Evolutionary conservation across 2,113 vertebrate genomes (phyloP), one percentile per base, ranked within the genome.

Genomic region (Cephalopholis sonnerati): DNA sequence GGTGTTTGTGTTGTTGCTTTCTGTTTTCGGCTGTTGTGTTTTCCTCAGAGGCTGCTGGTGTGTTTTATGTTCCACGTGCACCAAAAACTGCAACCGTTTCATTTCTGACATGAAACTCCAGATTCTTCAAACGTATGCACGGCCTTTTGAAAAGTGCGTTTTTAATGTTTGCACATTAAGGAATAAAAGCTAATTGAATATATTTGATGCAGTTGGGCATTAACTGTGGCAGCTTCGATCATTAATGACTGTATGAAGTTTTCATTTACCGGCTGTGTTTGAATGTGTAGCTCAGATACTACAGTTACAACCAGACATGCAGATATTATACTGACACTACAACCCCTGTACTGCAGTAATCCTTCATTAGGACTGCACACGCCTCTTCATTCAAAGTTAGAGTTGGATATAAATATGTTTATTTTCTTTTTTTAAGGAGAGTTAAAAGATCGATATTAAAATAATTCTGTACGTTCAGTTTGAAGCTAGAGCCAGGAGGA

Each of bases 221-320:
- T 90, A 92, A 74, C 74, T 73, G 80, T 84, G 91, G 91, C 91
- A 92, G 89, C 89, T 92, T 87, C 48, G 55, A 25, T 65, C 62
- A 27, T 58, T 8, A 59, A 24, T 8, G 69, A 82, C 78, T 75
- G 63, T 76, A 17, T 17, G n/a, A 75, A 70, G 65, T 44, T 11
- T 53, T 61, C 0, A 59, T 59, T 27, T 50, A 22, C 79, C 63
- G 48, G 64, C 69, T 71, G 22, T 39, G 74, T 81, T 39, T 64
- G 71, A 81, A 61, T 68, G 65, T 80, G 51, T 32, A 32, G 24
- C 27, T 29, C 73, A 24, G 27, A 72, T 44, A 18, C 27, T 41
- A 39, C 68, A 55, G 66, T 58, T 44, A 44, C 41, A 44, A 44
- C 9, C 41, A 58, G 29, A 32, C 25, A 16, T 18, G 59, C 36